Percentiles rank a stretch among this genome's conserved stretches.
These are phyloP conservation scores for Corbicula japonica DNA, from an alignment of 2,888 invertebrate genomes.

Conservation along the genomic window DNA sequence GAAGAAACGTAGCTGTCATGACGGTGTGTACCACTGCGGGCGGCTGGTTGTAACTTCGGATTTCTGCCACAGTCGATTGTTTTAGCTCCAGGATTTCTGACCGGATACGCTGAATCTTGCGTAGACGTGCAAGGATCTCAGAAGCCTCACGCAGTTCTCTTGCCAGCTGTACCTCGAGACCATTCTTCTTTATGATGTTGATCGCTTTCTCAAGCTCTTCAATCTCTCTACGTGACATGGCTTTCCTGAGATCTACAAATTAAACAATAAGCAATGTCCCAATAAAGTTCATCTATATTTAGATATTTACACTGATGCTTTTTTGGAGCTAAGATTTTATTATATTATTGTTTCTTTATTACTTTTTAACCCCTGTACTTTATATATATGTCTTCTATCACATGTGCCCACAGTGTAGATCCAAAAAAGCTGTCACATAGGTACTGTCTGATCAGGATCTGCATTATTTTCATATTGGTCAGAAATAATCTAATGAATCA, in stretches of 20 bases:
- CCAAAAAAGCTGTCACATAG: too few relatives aligned
- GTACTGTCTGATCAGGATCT: too few relatives aligned
- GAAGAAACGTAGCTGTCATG: slow-evolving; percentile 84
- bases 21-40: slow-evolving; percentile 83
- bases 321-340: too few relatives aligned
- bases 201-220: slow-evolving; percentile 83
- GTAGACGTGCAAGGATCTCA: slow-evolving; percentile 75
- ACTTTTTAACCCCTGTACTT: too few relatives aligned
- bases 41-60: slow-evolving; percentile 84
- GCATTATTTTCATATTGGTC: too few relatives aligned
- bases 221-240: slow-evolving; percentile 81
- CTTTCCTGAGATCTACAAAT: slow-evolving; percentile 78
- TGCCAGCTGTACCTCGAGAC: slow-evolving; percentile 81
- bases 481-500: too few relatives aligned
- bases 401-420: too few relatives aligned
- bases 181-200: slow-evolving; percentile 80
- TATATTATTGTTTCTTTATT: too few relatives aligned
- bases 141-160: slow-evolving; percentile 82
- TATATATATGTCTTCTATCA: too few relatives aligned
- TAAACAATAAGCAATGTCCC: too few relatives aligned
- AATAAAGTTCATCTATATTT: too few relatives aligned
- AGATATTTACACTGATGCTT: too few relatives aligned
- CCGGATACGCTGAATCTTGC: slow-evolving; percentile 77
- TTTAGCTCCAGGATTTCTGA: slow-evolving; percentile 82
- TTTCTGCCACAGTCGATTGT: slow-evolving; percentile 85